Conservation (phyloP, 2,113 vertebrate genomes). For the Ammodramus savannarum region DNA sequence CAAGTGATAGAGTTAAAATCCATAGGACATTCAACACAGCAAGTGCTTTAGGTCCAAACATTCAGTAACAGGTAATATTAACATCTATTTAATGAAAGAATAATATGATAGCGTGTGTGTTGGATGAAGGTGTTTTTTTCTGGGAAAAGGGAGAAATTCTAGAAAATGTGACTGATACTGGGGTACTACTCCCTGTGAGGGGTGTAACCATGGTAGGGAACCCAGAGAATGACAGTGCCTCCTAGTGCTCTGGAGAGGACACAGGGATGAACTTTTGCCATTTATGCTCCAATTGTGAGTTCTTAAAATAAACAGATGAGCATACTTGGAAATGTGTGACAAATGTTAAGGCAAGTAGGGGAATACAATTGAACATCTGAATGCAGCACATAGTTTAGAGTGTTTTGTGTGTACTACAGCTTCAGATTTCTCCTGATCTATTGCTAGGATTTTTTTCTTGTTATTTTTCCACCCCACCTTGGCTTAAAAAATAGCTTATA, state of each 20-base stretch:
- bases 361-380: neutral
- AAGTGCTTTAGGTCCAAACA: neutral
- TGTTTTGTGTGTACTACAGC: neutral
- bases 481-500: neutral
- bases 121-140: neutral
- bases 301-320: neutral
- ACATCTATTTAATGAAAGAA: neutral
- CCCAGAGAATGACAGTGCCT: conserved; percentile 31
- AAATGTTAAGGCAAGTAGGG: neutral
- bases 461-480: neutral
- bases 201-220: neutral
- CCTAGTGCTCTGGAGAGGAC: conserved; percentile 10
- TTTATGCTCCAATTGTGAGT: neutral
- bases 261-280: neutral
- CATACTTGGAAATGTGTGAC: neutral
- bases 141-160: neutral
- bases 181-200: neutral
- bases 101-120: neutral
- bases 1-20: neutral
- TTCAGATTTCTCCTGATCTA: neutral
- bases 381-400: neutral
- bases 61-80: neutral
- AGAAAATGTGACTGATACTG: neutral
- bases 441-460: neutral
- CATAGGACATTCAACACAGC: neutral